phyloP scores from a whole-genome alignment of 2,888 invertebrate species.

The Myopa tessellatipennis region DNA sequence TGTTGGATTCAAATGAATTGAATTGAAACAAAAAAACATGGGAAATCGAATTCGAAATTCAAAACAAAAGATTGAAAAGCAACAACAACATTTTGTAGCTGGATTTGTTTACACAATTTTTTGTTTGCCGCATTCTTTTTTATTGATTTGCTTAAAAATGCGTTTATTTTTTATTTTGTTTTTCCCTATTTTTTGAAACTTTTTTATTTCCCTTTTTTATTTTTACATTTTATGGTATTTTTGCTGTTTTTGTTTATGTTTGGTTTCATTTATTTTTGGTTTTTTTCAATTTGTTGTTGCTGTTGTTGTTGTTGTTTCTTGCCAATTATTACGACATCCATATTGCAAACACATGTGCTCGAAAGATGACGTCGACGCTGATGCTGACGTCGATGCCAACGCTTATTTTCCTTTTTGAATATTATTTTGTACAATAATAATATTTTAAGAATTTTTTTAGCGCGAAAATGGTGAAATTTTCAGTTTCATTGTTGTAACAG shows the following conservation, averaged over 20 bases:
- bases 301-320: not conserved
- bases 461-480: constrained; percentile 9
- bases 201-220: not conserved
- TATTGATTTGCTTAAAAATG: not conserved
- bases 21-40: constrained; percentile 2
- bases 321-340: constrained; percentile 33
- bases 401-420: not conserved
- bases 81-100: constrained; percentile 18
- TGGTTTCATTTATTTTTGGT: constrained; percentile 4
- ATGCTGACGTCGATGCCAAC: not conserved
- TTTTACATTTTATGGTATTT: constrained; percentile 4
- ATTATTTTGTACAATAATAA: not conserved
- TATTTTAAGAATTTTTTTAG: constrained; percentile 6
- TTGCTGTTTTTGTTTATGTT: constrained; percentile 7
- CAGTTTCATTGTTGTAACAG: not conserved
- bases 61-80: not conserved
- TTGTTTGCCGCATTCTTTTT: not conserved
- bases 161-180: not conserved
- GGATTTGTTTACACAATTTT: constrained; percentile 35
- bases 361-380: not conserved
- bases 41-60: not conserved
- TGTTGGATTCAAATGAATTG: not conserved
- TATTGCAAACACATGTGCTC: constrained; percentile 32
- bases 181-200: not conserved
- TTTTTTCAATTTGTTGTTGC: constrained; percentile 2